Evolutionary conservation across 1,140 invertebrate genomes (phyloP), one percentile per base, ranked within the genome.

Genomic region (Diploscapter pachys): DNA sequence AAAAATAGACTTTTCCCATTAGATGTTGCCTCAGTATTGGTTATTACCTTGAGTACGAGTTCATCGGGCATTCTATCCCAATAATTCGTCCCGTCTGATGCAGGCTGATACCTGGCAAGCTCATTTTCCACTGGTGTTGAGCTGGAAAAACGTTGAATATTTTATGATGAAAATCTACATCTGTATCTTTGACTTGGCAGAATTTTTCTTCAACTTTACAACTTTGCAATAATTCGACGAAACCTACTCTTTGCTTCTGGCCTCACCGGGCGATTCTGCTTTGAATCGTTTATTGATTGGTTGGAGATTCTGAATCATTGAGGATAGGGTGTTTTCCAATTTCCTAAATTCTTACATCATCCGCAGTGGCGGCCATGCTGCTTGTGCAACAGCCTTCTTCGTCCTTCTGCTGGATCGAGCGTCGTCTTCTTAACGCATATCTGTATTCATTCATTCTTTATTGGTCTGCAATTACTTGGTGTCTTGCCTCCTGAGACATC

Each of bases 231-330:
- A 6, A 8, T 54, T 54, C 11, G 75, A 76, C 49, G 62, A 52
- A 6, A 13, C 51, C 9, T 75, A 59, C n/a, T 76, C 9, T 9
- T 50, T 65, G 11, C 4, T 51, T 65, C 72, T 71, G 54, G 81
- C 81, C 75, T 85, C 83, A 4, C 81, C 81, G 9, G 81, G 81
- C 11, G 82, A 85, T 53, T 83, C 81, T n/a, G 83, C 69, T 64
- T 83, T 83, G 13, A 81, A 73, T 49, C 74, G 73, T 61, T 83
- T 83, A 73, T 74, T 5, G 50, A 5, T 31, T 50, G 51, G 11
- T 52, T 11, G 9, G 53, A 66, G 68, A 48, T 5, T 53, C 70
- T n/a, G 4, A n/a, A 73, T 65, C 5, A 6, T 54, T 5, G 11
- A 5, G 0, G 11, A 8, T 13, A 13, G 13, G 63, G 13, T 64